Percentiles rank a stretch among this genome's conserved stretches.
These are phyloP conservation scores for Datnioides undecimradiatus DNA, from an alignment of 2,113 vertebrate species.

Conservation along the genomic window DNA sequence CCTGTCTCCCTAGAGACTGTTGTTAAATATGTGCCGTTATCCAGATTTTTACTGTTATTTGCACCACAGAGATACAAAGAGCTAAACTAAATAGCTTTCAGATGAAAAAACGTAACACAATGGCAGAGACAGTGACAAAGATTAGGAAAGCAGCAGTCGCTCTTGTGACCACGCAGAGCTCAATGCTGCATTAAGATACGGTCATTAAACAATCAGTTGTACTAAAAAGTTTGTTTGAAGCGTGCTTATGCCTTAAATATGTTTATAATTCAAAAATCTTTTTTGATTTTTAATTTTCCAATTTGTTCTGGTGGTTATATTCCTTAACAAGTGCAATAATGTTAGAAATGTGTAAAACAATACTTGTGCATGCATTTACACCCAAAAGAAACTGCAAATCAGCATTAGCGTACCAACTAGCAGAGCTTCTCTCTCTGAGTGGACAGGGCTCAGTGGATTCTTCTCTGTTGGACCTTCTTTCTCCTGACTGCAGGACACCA, in stretches of 20 bases:
- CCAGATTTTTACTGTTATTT: background rate
- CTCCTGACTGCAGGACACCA: constrained; percentile 91
- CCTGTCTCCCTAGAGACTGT: background rate
- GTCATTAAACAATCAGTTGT: background rate
- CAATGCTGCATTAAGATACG: background rate
- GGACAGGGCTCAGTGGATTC: constrained; percentile 86
- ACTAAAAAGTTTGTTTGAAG: background rate
- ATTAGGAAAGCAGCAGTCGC: background rate
- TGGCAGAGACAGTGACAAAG: background rate
- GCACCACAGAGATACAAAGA: background rate
- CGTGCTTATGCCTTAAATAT: background rate
- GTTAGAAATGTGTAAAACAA: background rate
- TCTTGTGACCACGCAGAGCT: background rate
- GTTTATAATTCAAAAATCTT: too few relatives aligned
- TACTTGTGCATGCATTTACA: background rate
- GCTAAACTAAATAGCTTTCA: background rate
- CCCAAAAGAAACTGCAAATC: background rate
- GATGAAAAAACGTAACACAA: background rate
- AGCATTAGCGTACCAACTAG: constrained; percentile 93
- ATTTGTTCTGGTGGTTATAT: too few relatives aligned
- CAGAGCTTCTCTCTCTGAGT: constrained; percentile 92
- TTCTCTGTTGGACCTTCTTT: constrained; percentile 88
- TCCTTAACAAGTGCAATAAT: too few relatives aligned
- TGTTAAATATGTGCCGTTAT: background rate
- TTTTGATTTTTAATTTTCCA: too few relatives aligned